phyloP scores from a whole-genome alignment of 2,888 invertebrate species.

The Rotaria sp. region DNA sequence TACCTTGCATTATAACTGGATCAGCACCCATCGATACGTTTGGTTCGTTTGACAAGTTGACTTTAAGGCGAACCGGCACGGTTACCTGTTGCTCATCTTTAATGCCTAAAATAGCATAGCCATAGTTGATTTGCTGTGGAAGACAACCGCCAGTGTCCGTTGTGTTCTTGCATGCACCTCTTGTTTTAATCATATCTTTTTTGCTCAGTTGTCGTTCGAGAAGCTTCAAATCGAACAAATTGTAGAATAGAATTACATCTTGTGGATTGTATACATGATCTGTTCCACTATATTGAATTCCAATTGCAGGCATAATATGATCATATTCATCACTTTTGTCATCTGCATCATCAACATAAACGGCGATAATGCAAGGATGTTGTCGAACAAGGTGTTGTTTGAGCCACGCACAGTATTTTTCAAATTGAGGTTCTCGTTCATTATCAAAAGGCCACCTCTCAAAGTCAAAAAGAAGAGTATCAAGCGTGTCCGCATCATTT shows the following conservation, averaged over 20 bases:
- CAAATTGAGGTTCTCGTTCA: background rate
- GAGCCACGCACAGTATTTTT: background rate
- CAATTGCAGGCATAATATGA: background rate
- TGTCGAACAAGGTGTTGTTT: background rate
- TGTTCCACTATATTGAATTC: background rate
- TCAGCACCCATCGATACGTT: background rate
- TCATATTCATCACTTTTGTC: background rate
- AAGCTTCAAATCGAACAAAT: background rate
- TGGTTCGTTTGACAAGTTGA: background rate
- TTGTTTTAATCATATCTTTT: background rate
- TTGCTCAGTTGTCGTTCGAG: background rate
- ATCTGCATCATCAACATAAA: background rate
- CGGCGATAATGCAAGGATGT: background rate
- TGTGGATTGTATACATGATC: background rate
- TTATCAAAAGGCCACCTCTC: background rate
- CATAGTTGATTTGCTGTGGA: background rate
- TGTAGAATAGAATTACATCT: background rate
- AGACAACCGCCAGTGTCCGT: background rate
- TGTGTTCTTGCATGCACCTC: background rate
- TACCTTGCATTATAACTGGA: background rate
- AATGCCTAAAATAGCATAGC: background rate
- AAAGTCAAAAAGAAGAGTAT: background rate
- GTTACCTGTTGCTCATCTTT: background rate
- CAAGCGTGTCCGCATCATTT: background rate
- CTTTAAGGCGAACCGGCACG: background rate